Evolutionary conservation across 2,888 invertebrate genomes (phyloP).

Genomic region (Agelastica alni): DNA sequence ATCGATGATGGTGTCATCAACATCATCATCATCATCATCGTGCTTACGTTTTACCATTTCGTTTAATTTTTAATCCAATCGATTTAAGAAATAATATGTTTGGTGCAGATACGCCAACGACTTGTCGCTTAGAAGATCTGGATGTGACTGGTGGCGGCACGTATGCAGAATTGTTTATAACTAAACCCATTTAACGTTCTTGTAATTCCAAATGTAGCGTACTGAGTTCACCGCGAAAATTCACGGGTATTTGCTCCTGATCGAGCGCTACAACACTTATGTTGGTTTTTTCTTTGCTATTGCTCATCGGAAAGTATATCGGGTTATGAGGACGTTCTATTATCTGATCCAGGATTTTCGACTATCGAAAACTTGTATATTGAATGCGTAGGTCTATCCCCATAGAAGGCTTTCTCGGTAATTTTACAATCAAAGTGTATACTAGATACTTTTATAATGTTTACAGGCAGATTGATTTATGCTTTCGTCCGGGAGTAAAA

Average conservation of each 20-base stretch:
- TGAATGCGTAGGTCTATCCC: conserved; percentile 43
- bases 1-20: too few relatives aligned
- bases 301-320: conserved; percentile 45
- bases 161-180: neutral
- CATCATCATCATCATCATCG: too few relatives aligned
- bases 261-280: conserved; percentile 40
- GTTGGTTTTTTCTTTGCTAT: conserved; percentile 33
- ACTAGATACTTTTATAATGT: conserved; percentile 34
- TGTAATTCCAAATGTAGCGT: conserved; percentile 37
- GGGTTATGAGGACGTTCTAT: conserved; percentile 39
- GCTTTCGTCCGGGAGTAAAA: conserved; percentile 17
- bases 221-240: conserved; percentile 40
- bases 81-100: conserved; percentile 1
- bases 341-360: conserved; percentile 47
- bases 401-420: conserved; percentile 42
- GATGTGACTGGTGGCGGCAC: neutral
- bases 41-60: too few relatives aligned
- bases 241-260: conserved; percentile 33
- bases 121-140: neutral
- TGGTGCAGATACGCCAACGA: neutral
- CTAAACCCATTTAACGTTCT: conserved; percentile 2
- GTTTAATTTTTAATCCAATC: neutral
- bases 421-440: conserved; percentile 41
- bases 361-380: conserved; percentile 45
- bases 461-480: conserved; percentile 33